These are phyloP conservation scores for Tetramorium parvispinum DNA, from an alignment of 1,140 invertebrate genomes.

Conservation along the genomic window DNA sequence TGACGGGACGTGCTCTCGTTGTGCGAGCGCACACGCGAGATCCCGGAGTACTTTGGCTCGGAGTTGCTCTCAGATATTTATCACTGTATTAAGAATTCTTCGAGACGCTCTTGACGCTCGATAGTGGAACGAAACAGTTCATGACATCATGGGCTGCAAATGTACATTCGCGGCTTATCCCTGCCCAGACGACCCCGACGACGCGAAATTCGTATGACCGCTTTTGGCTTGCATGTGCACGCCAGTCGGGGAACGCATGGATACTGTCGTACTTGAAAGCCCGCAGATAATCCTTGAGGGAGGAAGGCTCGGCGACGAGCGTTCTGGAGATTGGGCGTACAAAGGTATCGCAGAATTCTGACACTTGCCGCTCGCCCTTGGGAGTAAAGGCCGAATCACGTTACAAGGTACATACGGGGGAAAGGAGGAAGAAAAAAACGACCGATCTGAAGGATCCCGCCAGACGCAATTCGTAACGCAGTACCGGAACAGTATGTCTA, in stretches of 20 bases:
- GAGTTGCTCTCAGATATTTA: slow-evolving; percentile 60
- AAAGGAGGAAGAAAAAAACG: background rate
- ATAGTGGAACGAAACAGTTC: slow-evolving; percentile 68
- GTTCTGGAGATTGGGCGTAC: background rate
- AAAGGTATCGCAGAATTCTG: background rate
- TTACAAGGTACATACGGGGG: background rate
- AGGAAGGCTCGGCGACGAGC: background rate
- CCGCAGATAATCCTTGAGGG: background rate
- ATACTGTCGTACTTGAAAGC: slow-evolving; percentile 32
- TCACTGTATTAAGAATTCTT: slow-evolving; percentile 54
- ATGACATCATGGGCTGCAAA: slow-evolving; percentile 79
- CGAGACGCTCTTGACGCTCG: background rate
- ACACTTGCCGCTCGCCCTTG: background rate
- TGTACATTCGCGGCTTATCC: slow-evolving; percentile 57
- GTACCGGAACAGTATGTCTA: slow-evolving; percentile 1
- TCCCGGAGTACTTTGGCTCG: background rate
- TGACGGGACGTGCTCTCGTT: slow-evolving; percentile 43
- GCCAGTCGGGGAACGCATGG: background rate
- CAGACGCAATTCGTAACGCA: background rate
- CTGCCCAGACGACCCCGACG: slow-evolving; percentile 15
- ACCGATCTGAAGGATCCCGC: background rate
- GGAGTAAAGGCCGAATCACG: background rate
- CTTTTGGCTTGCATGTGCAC: slow-evolving; percentile 49
- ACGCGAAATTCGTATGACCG: slow-evolving; percentile 62
- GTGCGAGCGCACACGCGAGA: background rate